A percentile compares a stretch with the other conserved stretches of the same genome.
Conservation (phyloP, 2,797 vertebrate species). For the Thunnus albacares region DNA sequence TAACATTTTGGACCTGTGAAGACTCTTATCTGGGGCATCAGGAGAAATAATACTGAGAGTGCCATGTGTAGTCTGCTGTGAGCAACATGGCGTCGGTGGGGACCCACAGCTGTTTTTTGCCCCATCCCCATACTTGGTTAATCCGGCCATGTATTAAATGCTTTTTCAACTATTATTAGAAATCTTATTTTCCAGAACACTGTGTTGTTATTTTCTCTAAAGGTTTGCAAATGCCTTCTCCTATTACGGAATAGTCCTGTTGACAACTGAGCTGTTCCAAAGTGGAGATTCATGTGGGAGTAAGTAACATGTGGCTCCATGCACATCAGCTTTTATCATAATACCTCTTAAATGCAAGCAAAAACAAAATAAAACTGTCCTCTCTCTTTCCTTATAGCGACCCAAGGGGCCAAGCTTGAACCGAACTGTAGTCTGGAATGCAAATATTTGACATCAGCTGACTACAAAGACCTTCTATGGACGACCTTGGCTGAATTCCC, state of each 20-base stretch:
- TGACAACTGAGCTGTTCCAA: conserved; percentile 95
- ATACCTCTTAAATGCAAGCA: background rate
- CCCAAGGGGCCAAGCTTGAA: conserved; percentile 85
- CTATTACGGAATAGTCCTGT: conserved; percentile 93
- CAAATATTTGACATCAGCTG: conserved; percentile 89
- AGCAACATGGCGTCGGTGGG: too few species aligned
- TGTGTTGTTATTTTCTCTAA: conserved; percentile 48
- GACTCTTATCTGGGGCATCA: too few species aligned
- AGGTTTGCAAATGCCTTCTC: conserved; percentile 94
- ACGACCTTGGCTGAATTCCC: conserved; percentile 95
- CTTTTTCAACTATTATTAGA: background rate
- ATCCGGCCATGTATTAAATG: background rate
- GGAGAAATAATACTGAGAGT: too few species aligned
- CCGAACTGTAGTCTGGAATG: conserved; percentile 90
- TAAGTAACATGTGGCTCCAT: conserved; percentile 77
- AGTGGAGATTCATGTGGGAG: conserved; percentile 88
- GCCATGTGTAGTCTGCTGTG: too few species aligned
- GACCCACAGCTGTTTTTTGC: too few species aligned
- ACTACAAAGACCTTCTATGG: conserved; percentile 94
- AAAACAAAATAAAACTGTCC: conserved; percentile 1
- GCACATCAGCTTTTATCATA: background rate
- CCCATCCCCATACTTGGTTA: background rate
- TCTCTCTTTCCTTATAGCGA: conserved; percentile 73
- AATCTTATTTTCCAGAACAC: background rate
- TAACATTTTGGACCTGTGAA: too few species aligned